Percentiles rank a stretch among this genome's conserved stretches.
These are phyloP conservation scores for Malacoraja senta DNA, from an alignment of 2,797 vertebrate genomes.

Conservation along the genomic window DNA sequence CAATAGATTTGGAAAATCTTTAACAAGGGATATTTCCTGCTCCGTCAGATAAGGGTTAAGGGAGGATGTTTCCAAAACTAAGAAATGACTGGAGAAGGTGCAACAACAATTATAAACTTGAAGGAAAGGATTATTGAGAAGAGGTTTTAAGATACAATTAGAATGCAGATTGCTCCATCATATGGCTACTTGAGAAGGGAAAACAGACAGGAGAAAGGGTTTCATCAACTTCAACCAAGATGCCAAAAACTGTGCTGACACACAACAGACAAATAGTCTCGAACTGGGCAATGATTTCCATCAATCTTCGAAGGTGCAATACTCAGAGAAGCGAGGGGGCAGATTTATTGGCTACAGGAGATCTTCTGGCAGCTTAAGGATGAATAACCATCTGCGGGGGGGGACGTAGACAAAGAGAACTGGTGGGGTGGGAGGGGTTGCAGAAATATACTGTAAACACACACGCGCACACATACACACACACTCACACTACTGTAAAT, in stretches of 20 bases:
- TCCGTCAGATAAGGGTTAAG: neutral
- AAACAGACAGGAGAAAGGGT: neutral
- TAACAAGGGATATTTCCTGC: neutral
- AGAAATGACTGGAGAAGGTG: neutral
- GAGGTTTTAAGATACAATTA: neutral
- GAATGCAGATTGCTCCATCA: neutral
- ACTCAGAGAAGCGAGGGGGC: neutral
- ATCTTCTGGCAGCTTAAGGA: neutral
- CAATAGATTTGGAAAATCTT: neutral
- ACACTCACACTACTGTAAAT: neutral
- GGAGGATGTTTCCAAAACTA: neutral
- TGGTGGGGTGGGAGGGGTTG: too few species aligned
- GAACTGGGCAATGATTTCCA: neutral
- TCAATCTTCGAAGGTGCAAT: neutral
- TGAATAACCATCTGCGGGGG: neutral
- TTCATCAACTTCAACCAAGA: neutral
- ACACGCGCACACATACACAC: too few species aligned
- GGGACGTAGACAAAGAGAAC: neutral
- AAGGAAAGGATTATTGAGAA: neutral
- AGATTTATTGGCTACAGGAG: neutral
- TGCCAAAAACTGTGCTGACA: neutral
- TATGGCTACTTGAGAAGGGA: neutral
- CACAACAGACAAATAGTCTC: neutral
- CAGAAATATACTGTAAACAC: too few species aligned
- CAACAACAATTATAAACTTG: neutral